phyloP scores from a whole-genome alignment of 2,113 vertebrate species.

The Polypterus senegalus region DNA sequence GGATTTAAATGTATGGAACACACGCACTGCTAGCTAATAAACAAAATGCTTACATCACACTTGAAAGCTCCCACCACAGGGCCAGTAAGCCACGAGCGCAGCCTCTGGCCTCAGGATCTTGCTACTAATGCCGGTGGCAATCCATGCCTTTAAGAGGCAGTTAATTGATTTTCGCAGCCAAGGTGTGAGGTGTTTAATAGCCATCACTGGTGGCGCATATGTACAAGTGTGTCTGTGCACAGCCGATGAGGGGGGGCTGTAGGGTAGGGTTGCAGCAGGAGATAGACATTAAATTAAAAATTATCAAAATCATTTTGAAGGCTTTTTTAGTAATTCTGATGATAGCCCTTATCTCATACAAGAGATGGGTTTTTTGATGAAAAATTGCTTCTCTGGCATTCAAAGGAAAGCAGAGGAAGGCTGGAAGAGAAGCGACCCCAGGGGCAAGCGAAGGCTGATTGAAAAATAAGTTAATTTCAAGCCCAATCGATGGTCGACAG shows the following conservation, averaged over 20 bases:
- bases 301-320: constrained; percentile 40
- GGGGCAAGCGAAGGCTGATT: constrained; percentile 90
- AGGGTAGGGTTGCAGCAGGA: not conserved
- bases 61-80: no score
- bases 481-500: constrained; percentile 98
- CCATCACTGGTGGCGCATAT: constrained; percentile 3
- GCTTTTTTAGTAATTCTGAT: constrained; percentile 39
- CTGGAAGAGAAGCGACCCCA: constrained; percentile 77
- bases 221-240: constrained; percentile 1
- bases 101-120: not conserved
- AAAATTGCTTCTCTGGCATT: constrained; percentile 79
- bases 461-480: constrained; percentile 99
- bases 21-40: no score
- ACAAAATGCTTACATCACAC: no score
- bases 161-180: constrained; percentile 34
- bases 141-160: constrained; percentile 23
- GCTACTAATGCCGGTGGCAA: constrained; percentile 18
- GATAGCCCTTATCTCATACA: constrained; percentile 50
- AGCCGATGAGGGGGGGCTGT: not conserved
- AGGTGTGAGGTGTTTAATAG: constrained; percentile 32
- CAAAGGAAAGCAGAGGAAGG: constrained; percentile 50
- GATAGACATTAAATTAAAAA: constrained; percentile 40
- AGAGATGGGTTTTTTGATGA: constrained; percentile 56
- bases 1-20: no score
- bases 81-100: no score